A percentile compares a stretch with the other conserved stretches of the same genome.
These are phyloP conservation scores for Eulemur albifrons DNA, from an alignment of 2,797 vertebrate species.

Conservation along the genomic window DNA sequence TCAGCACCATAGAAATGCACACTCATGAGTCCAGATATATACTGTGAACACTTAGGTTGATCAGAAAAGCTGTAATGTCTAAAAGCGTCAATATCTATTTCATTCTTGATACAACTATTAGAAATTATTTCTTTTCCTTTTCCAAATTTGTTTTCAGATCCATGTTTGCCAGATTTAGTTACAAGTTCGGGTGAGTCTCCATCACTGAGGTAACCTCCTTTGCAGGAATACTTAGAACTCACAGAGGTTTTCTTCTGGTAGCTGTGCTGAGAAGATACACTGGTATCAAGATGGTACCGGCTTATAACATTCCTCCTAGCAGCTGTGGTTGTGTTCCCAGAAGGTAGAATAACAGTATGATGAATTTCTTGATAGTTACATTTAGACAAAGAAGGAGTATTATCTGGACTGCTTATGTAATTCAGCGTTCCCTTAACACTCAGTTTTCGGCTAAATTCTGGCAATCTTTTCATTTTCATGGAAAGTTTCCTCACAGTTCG, in stretches of 20 bases:
- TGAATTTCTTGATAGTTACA: conserved; percentile 79
- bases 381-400: conserved; percentile 83
- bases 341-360: conserved; percentile 83
- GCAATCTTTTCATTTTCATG: conserved; percentile 98
- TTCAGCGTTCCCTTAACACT: conserved; percentile 92
- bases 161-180: conserved; percentile 93
- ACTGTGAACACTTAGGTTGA: conserved; percentile 95
- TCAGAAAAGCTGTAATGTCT: conserved; percentile 96
- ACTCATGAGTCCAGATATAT: conserved; percentile 97
- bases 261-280: conserved; percentile 92
- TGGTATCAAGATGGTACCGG: conserved; percentile 97
- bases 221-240: conserved; percentile 93
- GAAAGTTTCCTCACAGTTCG: conserved; percentile 97
- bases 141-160: conserved; percentile 87
- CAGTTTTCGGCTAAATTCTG: conserved; percentile 96
- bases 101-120: conserved; percentile 85
- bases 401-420: conserved; percentile 83
- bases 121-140: conserved; percentile 88
- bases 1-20: conserved; percentile 97
- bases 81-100: conserved; percentile 96
- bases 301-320: conserved; percentile 96
- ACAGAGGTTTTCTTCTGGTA: conserved; percentile 91
- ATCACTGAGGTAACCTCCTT: conserved; percentile 97
- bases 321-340: conserved; percentile 84
- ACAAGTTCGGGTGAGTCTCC: conserved; percentile 96